Evolutionary conservation across 1,140 invertebrate species (phyloP), one percentile per base, ranked within the genome.

Genomic region (Solen grandis): DNA sequence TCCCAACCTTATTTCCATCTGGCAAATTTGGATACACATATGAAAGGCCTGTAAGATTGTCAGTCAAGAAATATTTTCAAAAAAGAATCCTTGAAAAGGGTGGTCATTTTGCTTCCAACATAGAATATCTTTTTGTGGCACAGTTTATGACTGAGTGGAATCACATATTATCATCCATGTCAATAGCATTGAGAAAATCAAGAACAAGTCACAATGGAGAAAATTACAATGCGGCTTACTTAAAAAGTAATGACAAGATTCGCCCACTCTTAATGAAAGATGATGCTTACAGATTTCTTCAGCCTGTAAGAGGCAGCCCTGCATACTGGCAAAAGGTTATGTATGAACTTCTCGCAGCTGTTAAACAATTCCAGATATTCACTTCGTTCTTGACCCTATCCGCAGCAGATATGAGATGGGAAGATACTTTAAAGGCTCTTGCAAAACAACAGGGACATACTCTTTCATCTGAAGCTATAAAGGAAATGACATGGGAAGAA

Each of bases 381-480:
- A 82, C 84, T 19, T 85, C 63, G 70, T 85, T 85, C 59, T 29
- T 85, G 0, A 83, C 80, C 29, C 36, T 85, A 5, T 85, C 81
- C n/a, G 78, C 76, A 66, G 72, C 81, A 35, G 70, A 81, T 52
- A 19, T 85, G 31, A 54, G 77, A 59, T 85, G 84, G 81, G 31
- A 33, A 36, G 72, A 81, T 50, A 81, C 77, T 14, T 65, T 83
- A 5, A 63, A 77, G 41, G 60, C 59, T 14, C 83, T 85, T 22
- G 57, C 36, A 5, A 41, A 31, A 60, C 84, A 83, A 52, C 55
- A 72, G 19, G 76, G 70, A 1, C 38, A 72, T 25, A 29, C 0
- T n/a, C 55, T 79, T 10, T 46, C 19, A 19, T 33, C 35, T 35
- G 76, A 70, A 36, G 76, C 72, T 29, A 36, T 81, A 16, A n/a